Conservation (phyloP, 1,140 invertebrate genomes). For the Ylistrum balloti region DNA sequence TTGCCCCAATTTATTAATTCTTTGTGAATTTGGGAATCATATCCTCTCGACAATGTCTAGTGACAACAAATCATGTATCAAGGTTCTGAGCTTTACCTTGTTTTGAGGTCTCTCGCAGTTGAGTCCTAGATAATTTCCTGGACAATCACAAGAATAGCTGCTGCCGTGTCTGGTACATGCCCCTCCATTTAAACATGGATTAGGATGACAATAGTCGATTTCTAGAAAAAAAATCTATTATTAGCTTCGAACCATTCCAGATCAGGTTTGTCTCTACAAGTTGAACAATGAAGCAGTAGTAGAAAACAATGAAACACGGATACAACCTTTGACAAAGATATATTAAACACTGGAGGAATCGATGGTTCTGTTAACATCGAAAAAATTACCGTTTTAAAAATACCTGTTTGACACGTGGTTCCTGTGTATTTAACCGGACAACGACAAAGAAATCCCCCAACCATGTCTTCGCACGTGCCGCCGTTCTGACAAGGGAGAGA, state of each 20-base stretch:
- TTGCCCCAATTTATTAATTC: no score
- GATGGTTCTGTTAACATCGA: no score
- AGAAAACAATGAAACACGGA: no score
- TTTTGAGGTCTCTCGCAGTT: conserved; percentile 43
- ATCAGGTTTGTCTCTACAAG: no score
- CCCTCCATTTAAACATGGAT: conserved; percentile 54
- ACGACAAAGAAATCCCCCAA: conserved; percentile 85
- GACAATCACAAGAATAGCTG: conserved; percentile 55
- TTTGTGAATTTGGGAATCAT: no score
- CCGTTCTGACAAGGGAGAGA: conserved; percentile 61
- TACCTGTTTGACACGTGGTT: conserved; percentile 87
- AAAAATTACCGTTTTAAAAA: conserved; percentile 80
- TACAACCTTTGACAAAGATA: no score
- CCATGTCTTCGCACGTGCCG: conserved; percentile 59
- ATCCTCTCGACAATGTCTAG: no score
- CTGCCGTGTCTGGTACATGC: conserved; percentile 48
- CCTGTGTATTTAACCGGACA: conserved; percentile 87
- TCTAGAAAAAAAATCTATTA: conserved; percentile 47
- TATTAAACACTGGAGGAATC: no score
- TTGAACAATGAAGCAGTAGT: no score
- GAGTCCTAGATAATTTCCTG: conserved; percentile 49
- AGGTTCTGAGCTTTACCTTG: background rate
- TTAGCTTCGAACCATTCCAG: no score
- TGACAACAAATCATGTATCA: no score
- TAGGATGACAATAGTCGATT: conserved; percentile 55